Percentiles rank a stretch among this genome's conserved stretches.
Evolutionary conservation across 2,797 vertebrate species (phyloP).

Genomic region (Sphenodon punctatus): DNA sequence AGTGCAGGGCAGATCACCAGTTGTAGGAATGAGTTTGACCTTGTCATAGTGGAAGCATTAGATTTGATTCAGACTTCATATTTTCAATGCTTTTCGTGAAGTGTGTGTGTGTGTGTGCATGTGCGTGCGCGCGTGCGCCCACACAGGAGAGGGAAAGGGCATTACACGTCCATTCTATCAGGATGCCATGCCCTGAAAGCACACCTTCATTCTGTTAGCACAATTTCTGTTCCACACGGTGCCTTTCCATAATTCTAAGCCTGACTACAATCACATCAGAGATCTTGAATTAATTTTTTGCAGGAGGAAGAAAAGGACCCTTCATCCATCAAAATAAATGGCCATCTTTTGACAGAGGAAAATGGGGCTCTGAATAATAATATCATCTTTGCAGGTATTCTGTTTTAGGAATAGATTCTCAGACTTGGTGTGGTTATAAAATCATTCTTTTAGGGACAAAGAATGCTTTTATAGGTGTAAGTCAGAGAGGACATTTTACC

Average conservation of each 20-base stretch:
- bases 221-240: neutral
- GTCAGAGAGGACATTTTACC: conserved; percentile 5
- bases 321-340: neutral
- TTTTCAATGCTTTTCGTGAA: neutral
- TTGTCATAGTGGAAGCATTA: fast-evolving
- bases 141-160: no score
- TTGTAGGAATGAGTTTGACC: neutral
- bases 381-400: neutral
- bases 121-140: no score
- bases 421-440: conserved; percentile 10
- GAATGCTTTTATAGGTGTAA: conserved; percentile 30
- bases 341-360: neutral
- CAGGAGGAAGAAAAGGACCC: neutral
- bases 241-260: neutral
- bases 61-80: neutral
- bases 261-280: neutral
- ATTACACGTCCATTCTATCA: neutral
- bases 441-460: neutral
- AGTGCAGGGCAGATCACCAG: neutral
- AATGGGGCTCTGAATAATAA: neutral
- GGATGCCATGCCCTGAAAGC: neutral
- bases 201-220: neutral
- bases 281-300: neutral
- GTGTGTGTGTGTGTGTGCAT: no score
- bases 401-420: neutral